These are phyloP conservation scores for Pachydiplax longipennis DNA, from an alignment of 2,888 invertebrate species.

Conservation along the genomic window DNA sequence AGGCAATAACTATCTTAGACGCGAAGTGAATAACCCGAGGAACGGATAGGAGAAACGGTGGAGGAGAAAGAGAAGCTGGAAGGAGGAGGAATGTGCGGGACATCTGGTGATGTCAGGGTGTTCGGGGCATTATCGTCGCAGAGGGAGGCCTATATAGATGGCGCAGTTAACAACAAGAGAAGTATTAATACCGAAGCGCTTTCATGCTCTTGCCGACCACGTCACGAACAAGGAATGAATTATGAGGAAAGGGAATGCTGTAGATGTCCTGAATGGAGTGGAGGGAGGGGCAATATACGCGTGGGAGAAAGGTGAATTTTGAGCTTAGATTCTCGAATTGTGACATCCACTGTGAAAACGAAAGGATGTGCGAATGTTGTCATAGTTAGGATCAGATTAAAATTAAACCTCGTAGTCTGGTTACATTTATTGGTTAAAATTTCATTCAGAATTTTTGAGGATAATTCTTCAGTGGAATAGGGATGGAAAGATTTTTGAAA, in stretches of 20 bases:
- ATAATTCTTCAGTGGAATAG: too few species aligned
- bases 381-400: too few species aligned
- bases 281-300: neutral
- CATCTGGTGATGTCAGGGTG: slow-evolving; percentile 10
- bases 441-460: too few species aligned
- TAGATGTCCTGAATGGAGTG: neutral
- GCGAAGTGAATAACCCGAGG: neutral
- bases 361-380: too few species aligned
- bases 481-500: too few species aligned
- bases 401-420: too few species aligned
- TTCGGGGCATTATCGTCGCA: neutral
- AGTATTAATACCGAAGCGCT: neutral
- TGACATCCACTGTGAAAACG: too few species aligned
- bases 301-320: too few species aligned
- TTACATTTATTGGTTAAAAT: too few species aligned
- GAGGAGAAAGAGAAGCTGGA: neutral
- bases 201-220: neutral
- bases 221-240: slow-evolving; percentile 10
- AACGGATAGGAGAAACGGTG: neutral
- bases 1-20: neutral
- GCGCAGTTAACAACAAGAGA: slow-evolving; percentile 13
- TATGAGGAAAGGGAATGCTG: neutral
- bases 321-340: too few species aligned
- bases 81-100: neutral
- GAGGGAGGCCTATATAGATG: neutral